Evolutionary conservation across 2,113 vertebrate species (phyloP).

Genomic region (Trinectes maculatus): DNA sequence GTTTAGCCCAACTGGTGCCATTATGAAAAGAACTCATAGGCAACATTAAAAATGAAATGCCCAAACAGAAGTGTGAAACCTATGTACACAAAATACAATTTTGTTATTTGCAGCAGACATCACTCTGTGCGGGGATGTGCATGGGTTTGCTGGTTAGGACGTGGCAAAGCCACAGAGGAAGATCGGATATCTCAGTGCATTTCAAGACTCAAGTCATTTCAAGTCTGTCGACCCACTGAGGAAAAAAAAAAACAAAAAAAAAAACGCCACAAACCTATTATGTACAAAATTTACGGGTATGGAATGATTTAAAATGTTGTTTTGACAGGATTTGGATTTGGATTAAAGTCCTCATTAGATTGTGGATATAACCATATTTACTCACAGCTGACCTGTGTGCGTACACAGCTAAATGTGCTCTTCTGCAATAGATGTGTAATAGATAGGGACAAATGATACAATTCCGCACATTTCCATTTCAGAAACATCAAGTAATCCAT

Average conservation of each 20-base stretch:
- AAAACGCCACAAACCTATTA: slow-evolving; percentile 22
- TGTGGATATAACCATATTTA: slow-evolving; percentile 8
- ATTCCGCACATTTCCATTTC: slow-evolving; percentile 14
- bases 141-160: slow-evolving; percentile 36
- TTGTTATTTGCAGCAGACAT: slow-evolving; percentile 8
- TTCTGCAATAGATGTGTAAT: background rate
- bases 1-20: slow-evolving; percentile 11
- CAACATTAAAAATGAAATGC: slow-evolving; percentile 43
- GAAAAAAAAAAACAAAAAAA: slow-evolving; percentile 15
- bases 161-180: slow-evolving; percentile 24
- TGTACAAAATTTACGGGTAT: slow-evolving; percentile 35
- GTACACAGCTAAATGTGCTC: background rate
- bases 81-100: slow-evolving; percentile 50
- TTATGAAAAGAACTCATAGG: slow-evolving; percentile 2
- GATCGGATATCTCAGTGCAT: slow-evolving; percentile 32
- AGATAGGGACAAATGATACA: slow-evolving; percentile 38
- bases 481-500: slow-evolving; percentile 49
- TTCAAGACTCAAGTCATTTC: too few species aligned
- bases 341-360: slow-evolving; percentile 12
- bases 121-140: slow-evolving; percentile 5
- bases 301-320: slow-evolving; percentile 57
- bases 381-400: background rate
- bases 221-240: background rate
- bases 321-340: slow-evolving; percentile 5
- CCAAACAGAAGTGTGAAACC: slow-evolving; percentile 19